Evolutionary conservation across 2,888 invertebrate species (phyloP).

Genomic region (Melanostoma scalare): DNA sequence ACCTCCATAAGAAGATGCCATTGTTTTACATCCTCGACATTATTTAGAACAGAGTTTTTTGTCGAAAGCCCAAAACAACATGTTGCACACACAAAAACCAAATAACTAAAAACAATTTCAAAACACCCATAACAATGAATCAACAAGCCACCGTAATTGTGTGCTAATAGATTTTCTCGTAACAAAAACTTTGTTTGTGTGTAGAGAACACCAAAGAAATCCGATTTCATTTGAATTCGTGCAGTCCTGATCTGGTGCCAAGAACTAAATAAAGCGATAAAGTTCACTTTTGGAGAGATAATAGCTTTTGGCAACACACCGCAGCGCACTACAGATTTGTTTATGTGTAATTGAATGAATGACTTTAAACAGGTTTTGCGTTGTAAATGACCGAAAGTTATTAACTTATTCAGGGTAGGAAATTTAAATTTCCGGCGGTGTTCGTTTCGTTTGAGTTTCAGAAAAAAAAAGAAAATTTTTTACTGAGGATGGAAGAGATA

Average conservation of each 20-base stretch:
- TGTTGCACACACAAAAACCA: constrained; percentile 25
- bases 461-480: no score
- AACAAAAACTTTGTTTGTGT: constrained; percentile 46
- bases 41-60: no score
- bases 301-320: constrained; percentile 16
- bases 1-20: no score
- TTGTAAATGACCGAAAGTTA: no score
- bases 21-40: no score
- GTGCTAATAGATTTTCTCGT: constrained; percentile 65
- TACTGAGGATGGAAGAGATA: no score
- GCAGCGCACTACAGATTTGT: background rate
- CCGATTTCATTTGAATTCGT: constrained; percentile 48
- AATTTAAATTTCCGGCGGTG: no score
- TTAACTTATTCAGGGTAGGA: no score
- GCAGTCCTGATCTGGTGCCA: constrained; percentile 53
- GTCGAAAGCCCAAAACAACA: background rate
- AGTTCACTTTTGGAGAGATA: background rate
- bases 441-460: no score
- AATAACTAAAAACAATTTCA: constrained; percentile 42
- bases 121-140: constrained; percentile 63
- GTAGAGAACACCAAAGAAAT: constrained; percentile 16
- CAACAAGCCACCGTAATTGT: constrained; percentile 65
- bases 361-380: no score
- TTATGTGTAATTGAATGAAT: background rate
- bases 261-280: constrained; percentile 19